Conservation (phyloP, 2,888 invertebrate genomes). For the Cheilosia pagana region DNA sequence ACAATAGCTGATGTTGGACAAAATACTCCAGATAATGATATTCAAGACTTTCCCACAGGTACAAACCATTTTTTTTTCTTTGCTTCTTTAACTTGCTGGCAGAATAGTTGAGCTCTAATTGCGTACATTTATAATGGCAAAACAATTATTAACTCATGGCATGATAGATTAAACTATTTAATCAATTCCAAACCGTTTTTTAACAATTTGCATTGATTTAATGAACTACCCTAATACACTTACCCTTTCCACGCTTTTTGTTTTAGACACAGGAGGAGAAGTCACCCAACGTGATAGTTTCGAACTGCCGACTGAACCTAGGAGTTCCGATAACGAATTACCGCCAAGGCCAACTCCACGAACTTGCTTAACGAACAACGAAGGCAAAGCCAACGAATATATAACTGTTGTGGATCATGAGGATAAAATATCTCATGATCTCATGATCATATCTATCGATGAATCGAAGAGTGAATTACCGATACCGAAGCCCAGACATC, state of each 20-base stretch:
- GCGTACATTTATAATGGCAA: constrained; percentile 76
- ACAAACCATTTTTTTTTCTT: constrained; percentile 46
- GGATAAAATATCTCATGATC: background rate
- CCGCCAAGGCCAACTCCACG: constrained; percentile 85
- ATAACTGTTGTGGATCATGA: background rate
- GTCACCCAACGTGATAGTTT: constrained; percentile 43
- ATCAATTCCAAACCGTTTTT: constrained; percentile 37
- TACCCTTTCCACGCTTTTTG: constrained; percentile 82
- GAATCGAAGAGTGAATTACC: constrained; percentile 14
- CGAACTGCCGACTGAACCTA: constrained; percentile 63
- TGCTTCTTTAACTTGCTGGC: background rate
- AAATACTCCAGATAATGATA: constrained; percentile 83
- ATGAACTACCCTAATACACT: constrained; percentile 80
- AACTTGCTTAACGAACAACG: constrained; percentile 80
- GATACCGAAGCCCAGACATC: constrained; percentile 48
- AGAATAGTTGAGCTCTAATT: constrained; percentile 82
- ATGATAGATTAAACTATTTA: constrained; percentile 54
- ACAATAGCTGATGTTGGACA: constrained; percentile 82
- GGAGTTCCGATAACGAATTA: constrained; percentile 72
- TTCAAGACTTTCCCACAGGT: constrained; percentile 83
- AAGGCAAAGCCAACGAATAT: constrained; percentile 64
- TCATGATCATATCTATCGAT: too few relatives aligned
- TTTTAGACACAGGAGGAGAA: constrained; percentile 83
- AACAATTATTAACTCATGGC: constrained; percentile 42
- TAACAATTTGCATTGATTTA: constrained; percentile 34